phyloP scores from a whole-genome alignment of 2,113 vertebrate species.

The Cyanoderma ruficeps region DNA sequence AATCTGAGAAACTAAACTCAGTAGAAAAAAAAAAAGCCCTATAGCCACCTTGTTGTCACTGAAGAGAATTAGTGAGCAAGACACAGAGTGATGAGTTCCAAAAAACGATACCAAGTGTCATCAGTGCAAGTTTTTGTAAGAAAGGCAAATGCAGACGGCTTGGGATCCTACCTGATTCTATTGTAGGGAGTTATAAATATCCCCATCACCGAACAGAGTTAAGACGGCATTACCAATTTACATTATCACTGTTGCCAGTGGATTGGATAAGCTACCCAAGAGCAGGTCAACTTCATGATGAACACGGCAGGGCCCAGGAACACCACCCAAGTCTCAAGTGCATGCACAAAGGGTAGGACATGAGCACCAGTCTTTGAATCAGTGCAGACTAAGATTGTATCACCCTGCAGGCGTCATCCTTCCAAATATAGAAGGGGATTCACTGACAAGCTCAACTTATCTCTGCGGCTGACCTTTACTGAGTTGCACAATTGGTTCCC shows the following conservation, averaged over 20 bases:
- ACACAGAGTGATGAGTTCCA: background rate
- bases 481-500: slow-evolving; percentile 15
- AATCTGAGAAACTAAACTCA: background rate
- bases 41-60: background rate
- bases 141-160: background rate
- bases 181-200: background rate
- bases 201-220: background rate
- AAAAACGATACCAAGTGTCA: background rate
- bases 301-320: background rate
- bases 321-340: background rate
- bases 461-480: slow-evolving; percentile 52
- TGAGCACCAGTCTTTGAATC: background rate
- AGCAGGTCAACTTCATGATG: background rate
- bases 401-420: background rate
- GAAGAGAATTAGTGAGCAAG: background rate
- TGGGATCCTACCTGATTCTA: background rate
- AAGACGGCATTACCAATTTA: background rate
- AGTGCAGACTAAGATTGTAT: background rate
- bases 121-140: background rate
- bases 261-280: background rate
- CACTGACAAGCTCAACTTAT: slow-evolving; percentile 52
- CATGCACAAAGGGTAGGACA: background rate
- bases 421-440: slow-evolving; percentile 54
- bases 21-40: rapidly evolving
- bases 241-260: background rate